Base-by-base conservation (phyloP, 2,888 invertebrate genomes). In the Pterostichus niger region DNA sequence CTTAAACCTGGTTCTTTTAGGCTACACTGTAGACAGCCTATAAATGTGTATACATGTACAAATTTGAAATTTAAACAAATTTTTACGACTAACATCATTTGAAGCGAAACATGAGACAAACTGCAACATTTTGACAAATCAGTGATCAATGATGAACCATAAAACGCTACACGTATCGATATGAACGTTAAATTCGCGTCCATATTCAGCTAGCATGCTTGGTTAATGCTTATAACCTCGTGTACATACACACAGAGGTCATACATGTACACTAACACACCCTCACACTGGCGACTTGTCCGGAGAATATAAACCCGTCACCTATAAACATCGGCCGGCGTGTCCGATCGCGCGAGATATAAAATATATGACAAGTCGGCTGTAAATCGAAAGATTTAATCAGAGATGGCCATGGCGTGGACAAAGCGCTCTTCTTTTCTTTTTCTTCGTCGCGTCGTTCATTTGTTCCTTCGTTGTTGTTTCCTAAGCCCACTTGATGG, bases 331-430 rank as follows among this genome's bases (percentile, higher is more conserved):
- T 46, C 73, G 40, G 9, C 33, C 54, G 15, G 31, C 7, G 49
- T 54, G 24, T 79, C 44, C 78, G 78, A 78, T 78, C 61, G 35
- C 78, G 40, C 61, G 17, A 64, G 31, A 79, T 64, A 79, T 79
- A 79, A 79, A 64, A 79, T 79, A 79, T 79, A 61, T 79, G 79
- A 79, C 79, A 79, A 61, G n/a, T 11, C 13, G 64, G 64, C 49
- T 79, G 64, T 79, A 79, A 79, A 79, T 79, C 79, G 79, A 79
- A 64, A 79, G 79, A 79, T 79, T 79, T 79, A 79, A 79, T 79
- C 79, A 79, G 79, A 73, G 77, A 35, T 77, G 56, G 40, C 59
- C 59, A 40, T 71, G 68, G 68, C 64, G 59, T 24, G 24, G 31
- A 31, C 59, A 59, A 49, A 59, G 31, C 59, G 24, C 13, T 33